Percentiles rank a stretch among this genome's conserved stretches.
These are phyloP conservation scores for Megathymus violae DNA, from an alignment of 1,140 invertebrate genomes.

Conservation along the genomic window DNA sequence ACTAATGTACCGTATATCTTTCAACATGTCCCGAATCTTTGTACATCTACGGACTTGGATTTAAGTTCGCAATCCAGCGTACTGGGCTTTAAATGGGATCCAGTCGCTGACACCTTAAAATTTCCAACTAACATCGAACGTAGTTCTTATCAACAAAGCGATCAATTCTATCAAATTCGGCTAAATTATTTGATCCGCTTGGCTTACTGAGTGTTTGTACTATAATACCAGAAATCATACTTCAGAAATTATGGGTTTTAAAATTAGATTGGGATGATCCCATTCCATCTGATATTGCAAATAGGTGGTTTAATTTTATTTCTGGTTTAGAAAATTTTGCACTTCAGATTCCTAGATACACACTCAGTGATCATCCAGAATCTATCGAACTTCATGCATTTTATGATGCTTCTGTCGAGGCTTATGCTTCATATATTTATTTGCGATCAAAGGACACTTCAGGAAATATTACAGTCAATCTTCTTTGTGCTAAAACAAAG, in stretches of 20 bases:
- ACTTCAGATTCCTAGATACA: conserved; percentile 1
- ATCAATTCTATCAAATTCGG: conserved; percentile 40
- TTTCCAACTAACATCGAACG: conserved; percentile 8
- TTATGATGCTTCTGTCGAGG: conserved; percentile 29
- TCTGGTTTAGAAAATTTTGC: background rate
- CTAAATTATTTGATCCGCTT: conserved; percentile 30
- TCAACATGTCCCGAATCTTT: conserved; percentile 6
- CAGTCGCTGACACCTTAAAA: conserved; percentile 1
- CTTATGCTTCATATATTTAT: conserved; percentile 26
- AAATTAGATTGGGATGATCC: conserved; percentile 29
- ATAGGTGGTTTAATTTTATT: conserved; percentile 8
- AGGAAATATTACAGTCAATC: background rate
- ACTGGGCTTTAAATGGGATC: conserved; percentile 19
- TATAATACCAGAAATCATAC: conserved; percentile 9
- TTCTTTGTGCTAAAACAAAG: conserved; percentile 21
- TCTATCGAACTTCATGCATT: conserved; percentile 32
- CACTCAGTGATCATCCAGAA: background rate
- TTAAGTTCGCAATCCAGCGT: conserved; percentile 21
- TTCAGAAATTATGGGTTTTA: conserved; percentile 6
- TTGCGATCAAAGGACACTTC: conserved; percentile 2
- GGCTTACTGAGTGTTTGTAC: conserved; percentile 7
- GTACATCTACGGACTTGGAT: conserved; percentile 21
- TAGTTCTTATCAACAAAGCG: conserved; percentile 30
- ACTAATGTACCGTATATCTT: conserved; percentile 11
- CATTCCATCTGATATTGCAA: conserved; percentile 6